Percentiles rank a stretch among this genome's conserved stretches.
Evolutionary conservation across 1,140 invertebrate species (phyloP).

Genomic region (Thaumatotibia leucotreta): DNA sequence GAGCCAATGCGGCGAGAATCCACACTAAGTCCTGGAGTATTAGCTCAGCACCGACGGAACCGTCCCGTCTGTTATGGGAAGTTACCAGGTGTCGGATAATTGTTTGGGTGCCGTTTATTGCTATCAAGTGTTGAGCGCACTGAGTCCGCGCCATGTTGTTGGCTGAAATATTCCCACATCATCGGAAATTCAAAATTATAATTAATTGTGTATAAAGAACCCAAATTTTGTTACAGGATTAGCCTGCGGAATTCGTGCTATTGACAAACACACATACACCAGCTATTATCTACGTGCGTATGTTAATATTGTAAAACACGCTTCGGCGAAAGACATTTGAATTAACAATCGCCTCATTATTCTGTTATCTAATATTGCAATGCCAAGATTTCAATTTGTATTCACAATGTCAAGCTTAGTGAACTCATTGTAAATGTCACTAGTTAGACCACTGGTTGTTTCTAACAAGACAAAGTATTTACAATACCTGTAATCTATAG

Average conservation of each 20-base stretch:
- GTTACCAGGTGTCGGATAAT: constrained; percentile 51
- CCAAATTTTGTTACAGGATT: constrained; percentile 20
- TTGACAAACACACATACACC: constrained; percentile 15
- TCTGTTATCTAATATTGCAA: constrained; percentile 24
- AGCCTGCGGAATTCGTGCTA: constrained; percentile 10
- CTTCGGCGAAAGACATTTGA: constrained; percentile 31
- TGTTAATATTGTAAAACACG: constrained; percentile 32
- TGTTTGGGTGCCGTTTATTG: constrained; percentile 58
- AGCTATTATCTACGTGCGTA: constrained; percentile 31
- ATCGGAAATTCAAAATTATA: not conserved
- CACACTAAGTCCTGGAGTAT: constrained; percentile 65
- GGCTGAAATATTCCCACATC: constrained; percentile 43
- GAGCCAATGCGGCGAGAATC: constrained; percentile 58
- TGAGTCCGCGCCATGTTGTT: constrained; percentile 62
- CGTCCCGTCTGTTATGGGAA: constrained; percentile 59
- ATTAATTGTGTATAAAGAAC: constrained; percentile 3
- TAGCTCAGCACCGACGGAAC: constrained; percentile 57
- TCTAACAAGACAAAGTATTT: not conserved
- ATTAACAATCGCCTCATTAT: constrained; percentile 29
- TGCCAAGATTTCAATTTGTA: constrained; percentile 28
- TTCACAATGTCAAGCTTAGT: constrained; percentile 34
- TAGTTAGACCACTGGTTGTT: constrained; percentile 27
- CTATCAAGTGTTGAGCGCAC: constrained; percentile 58
- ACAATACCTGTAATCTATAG: not conserved
- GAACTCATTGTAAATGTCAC: constrained; percentile 51